phyloP scores from a whole-genome alignment of 2,113 vertebrate genomes.

The Calyptomena viridis region DNA sequence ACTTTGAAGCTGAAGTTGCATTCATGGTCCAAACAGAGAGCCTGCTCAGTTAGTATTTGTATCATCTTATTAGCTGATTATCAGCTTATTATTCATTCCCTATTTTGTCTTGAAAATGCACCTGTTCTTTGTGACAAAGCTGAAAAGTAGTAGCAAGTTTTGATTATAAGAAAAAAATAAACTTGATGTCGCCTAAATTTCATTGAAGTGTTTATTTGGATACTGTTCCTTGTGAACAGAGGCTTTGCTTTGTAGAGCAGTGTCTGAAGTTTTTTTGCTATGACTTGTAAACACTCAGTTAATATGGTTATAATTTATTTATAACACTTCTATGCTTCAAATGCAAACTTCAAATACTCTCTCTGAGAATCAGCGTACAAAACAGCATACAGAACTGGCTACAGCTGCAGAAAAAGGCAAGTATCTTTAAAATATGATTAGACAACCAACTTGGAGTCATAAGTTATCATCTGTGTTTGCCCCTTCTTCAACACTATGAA shows the following conservation, averaged over 20 bases:
- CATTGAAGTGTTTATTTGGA: background rate
- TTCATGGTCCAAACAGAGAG: background rate
- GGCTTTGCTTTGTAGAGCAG: background rate
- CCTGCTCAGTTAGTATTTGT: background rate
- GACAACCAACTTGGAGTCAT: background rate
- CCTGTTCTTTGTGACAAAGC: background rate
- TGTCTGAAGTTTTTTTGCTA: background rate
- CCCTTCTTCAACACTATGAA: background rate
- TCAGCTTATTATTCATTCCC: background rate
- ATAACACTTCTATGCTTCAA: conserved; percentile 13
- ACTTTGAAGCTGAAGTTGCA: background rate
- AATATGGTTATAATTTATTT: conserved; percentile 8
- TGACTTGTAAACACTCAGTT: background rate
- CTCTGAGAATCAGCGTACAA: background rate
- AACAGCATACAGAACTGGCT: background rate
- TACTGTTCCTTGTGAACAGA: background rate
- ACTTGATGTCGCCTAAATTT: background rate
- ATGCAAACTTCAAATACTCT: background rate
- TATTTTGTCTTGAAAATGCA: background rate
- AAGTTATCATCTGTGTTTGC: background rate
- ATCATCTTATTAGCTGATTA: background rate
- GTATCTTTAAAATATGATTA: background rate
- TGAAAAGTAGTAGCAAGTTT: background rate
- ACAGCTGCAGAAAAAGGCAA: background rate
- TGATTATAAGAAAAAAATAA: background rate